These are phyloP conservation scores for Dicerorhinus sumatrensis DNA, from an alignment of 2,113 vertebrate species.

Conservation along the genomic window DNA sequence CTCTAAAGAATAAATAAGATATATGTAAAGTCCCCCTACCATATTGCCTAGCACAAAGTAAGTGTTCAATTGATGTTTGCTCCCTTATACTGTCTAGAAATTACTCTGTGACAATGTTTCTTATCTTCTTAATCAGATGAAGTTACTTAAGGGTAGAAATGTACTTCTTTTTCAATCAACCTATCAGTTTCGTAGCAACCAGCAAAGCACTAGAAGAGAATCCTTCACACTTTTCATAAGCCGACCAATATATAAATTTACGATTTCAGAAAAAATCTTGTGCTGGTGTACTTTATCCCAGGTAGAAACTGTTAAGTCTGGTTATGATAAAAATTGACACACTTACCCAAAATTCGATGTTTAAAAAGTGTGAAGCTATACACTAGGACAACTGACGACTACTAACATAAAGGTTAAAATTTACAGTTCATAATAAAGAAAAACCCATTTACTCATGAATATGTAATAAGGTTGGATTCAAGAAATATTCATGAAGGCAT, in stretches of 20 bases:
- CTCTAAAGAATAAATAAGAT: background rate
- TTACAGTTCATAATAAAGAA: background rate
- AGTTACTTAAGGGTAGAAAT: background rate
- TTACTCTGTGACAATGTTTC: background rate
- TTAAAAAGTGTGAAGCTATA: background rate
- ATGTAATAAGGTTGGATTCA: background rate
- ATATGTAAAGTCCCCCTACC: background rate
- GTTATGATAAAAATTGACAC: background rate
- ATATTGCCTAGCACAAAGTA: background rate
- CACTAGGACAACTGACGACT: background rate
- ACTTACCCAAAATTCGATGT: constrained; percentile 18
- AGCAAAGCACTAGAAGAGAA: background rate
- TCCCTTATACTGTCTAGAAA: background rate
- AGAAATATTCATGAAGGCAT: constrained; percentile 14
- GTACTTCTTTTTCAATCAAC: background rate
- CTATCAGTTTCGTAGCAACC: background rate
- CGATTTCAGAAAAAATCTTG: constrained; percentile 16
- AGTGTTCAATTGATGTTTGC: background rate
- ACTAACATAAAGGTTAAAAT: background rate
- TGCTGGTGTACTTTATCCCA: constrained; percentile 27
- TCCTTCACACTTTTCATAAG: background rate
- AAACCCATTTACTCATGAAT: background rate
- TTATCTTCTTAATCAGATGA: background rate
- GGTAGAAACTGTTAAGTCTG: background rate
- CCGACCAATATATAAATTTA: background rate